Evolutionary conservation across 2,797 vertebrate species (phyloP).

Genomic region (Microctenopoma stevenorrisi): DNA sequence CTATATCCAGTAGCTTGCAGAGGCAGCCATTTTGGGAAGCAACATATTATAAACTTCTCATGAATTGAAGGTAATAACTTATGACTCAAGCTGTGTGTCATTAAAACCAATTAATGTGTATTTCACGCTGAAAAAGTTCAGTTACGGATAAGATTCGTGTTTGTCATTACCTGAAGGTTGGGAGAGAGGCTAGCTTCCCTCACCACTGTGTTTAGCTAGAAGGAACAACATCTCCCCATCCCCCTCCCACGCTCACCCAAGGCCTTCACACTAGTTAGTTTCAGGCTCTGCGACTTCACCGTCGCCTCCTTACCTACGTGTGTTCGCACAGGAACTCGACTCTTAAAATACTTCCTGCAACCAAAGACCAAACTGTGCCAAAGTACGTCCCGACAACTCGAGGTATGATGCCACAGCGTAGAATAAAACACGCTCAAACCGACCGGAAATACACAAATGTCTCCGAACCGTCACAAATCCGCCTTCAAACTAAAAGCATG

Average conservation of each 20-base stretch:
- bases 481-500: constrained; percentile 46
- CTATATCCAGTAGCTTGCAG: not conserved
- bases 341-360: not conserved
- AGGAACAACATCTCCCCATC: constrained; percentile 40
- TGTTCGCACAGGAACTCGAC: not conserved
- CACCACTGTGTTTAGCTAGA: constrained; percentile 39
- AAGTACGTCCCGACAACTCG: constrained; percentile 5
- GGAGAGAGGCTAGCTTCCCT: constrained; percentile 30
- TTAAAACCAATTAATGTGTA: not conserved
- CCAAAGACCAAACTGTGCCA: not conserved
- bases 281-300: not conserved
- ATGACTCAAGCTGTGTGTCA: not conserved
- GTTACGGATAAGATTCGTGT: not conserved
- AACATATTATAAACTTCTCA: not conserved
- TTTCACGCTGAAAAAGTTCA: not conserved
- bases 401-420: constrained; percentile 13
- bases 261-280: constrained; percentile 29
- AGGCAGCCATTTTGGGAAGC: constrained; percentile 23
- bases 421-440: constrained; percentile 13
- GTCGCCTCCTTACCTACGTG: constrained; percentile 7
- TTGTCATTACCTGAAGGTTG: not conserved
- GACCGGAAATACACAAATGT: constrained; percentile 31
- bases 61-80: not conserved
- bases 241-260: constrained; percentile 40
- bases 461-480: accelerated